Evolutionary conservation across 2,113 vertebrate species (phyloP), one percentile per base, ranked within the genome.

Genomic region (Siniperca knerii): DNA sequence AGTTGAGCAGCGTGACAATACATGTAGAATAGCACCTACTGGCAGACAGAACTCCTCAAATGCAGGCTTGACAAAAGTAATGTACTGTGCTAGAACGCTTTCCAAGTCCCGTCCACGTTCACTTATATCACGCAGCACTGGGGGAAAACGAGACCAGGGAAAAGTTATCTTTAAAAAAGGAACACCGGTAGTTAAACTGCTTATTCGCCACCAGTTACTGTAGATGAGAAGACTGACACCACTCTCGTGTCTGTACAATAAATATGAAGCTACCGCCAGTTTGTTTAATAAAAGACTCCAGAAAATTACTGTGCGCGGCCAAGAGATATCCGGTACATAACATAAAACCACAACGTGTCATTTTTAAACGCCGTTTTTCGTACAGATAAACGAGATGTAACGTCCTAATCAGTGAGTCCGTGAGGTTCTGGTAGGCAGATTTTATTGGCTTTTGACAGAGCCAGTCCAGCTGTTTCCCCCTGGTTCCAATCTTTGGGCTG

Each of bases 41-140:
- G 98, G 98, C 92, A 98, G 94, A 90, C 98, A 98, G 96, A 98
- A 99, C 90, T 99, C 98, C 92, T 99, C 97, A 2, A 98, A 99
- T 81, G 97, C 98, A 72, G 98, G 97, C 87, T 98, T 99, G 85
- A 99, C 98, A 0, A 99, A 98, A 4, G 96, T 98, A 62, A 98
- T 98, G 84, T 99, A 98, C 91, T 99, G 98, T 3, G 95, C 95
- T 1, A 99, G 88, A 74, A 98, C 95, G 84, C 98, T 97, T 77
- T 98, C 97, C 12, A 99, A 93, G 93, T 98, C 97, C 70, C 98
- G 91, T 46, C 97, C 98, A 84, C 97, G 92, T 67, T 98, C 97
- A 1, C 95, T 97, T 89, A 99, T 98, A 90, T 98, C 98, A 72
- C 97, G 95, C 54, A 99, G 94, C 61, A 99, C 98, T 99, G 87